Percentiles rank a stretch among this genome's conserved stretches.
phyloP scores from a whole-genome alignment of 2,797 vertebrate genomes.

The Peromyscus nudipes region DNA sequence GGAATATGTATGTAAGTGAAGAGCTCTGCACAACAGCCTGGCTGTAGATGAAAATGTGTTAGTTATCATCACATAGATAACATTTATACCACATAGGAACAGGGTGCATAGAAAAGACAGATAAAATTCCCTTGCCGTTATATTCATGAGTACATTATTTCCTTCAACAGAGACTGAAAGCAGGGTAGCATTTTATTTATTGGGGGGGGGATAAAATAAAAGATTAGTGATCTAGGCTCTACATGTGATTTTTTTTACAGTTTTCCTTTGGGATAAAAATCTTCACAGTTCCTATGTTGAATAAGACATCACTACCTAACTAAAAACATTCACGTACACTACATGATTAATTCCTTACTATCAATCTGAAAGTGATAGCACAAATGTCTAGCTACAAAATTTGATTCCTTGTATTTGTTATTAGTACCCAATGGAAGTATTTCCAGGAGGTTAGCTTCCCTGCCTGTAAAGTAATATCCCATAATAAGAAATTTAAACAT shows the following conservation, averaged over 20 bases:
- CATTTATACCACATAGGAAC: background rate
- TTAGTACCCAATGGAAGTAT: constrained; percentile 14
- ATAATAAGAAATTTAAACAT: constrained; percentile 61
- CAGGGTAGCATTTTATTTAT: background rate
- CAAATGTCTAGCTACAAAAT: background rate
- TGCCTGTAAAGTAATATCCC: constrained; percentile 41
- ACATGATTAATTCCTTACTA: background rate
- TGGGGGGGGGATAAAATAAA: background rate
- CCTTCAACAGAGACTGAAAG: background rate
- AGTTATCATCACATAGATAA: background rate
- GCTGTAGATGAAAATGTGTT: background rate
- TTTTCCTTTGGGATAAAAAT: constrained; percentile 50
- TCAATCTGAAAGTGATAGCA: constrained; percentile 27
- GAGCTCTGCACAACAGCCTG: background rate
- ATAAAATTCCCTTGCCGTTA: background rate
- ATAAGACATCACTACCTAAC: background rate
- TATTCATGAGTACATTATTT: background rate
- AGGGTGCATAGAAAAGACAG: background rate
- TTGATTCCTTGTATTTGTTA: background rate
- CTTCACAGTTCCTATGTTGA: background rate
- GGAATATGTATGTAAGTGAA: background rate
- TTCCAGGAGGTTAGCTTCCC: constrained; percentile 48
- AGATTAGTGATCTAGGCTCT: background rate
- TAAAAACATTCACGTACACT: background rate
- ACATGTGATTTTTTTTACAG: constrained; percentile 29